Evolutionary conservation across 2,797 vertebrate species (phyloP).

Genomic region (Falco novaeseelandiae): DNA sequence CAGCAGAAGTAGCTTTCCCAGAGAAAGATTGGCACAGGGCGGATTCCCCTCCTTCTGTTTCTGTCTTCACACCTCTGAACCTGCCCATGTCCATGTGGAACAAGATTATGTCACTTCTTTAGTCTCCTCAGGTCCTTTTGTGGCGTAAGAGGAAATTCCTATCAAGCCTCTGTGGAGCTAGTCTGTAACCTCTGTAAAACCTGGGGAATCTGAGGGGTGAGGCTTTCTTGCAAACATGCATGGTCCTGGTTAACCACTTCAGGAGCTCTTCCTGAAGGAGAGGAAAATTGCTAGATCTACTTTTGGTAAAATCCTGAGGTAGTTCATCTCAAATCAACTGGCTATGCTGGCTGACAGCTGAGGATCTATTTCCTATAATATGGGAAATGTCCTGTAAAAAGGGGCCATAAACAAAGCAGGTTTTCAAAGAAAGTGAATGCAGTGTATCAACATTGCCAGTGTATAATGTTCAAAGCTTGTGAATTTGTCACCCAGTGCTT

Average conservation of each 20-base stretch:
- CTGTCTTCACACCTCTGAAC: background rate
- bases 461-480: rapidly evolving
- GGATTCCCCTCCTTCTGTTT: background rate
- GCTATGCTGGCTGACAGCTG: background rate
- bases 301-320: background rate
- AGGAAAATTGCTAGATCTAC: background rate
- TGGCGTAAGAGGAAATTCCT: background rate
- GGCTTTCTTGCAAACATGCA: background rate
- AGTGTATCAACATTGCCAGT: background rate
- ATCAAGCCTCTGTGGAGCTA: background rate
- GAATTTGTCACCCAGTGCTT: background rate
- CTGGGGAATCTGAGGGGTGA: background rate
- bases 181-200: background rate
- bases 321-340: background rate
- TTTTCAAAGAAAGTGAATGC: background rate
- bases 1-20: background rate
- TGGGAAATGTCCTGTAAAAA: background rate
- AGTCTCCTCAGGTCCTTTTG: background rate
- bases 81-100: background rate
- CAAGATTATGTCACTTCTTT: background rate
- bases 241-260: background rate
- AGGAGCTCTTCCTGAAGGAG: background rate
- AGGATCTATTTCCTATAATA: background rate
- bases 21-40: background rate
- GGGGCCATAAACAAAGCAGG: background rate